These are phyloP conservation scores for Agapornis canus DNA, from an alignment of 2,797 vertebrate genomes.

Conservation along the genomic window DNA sequence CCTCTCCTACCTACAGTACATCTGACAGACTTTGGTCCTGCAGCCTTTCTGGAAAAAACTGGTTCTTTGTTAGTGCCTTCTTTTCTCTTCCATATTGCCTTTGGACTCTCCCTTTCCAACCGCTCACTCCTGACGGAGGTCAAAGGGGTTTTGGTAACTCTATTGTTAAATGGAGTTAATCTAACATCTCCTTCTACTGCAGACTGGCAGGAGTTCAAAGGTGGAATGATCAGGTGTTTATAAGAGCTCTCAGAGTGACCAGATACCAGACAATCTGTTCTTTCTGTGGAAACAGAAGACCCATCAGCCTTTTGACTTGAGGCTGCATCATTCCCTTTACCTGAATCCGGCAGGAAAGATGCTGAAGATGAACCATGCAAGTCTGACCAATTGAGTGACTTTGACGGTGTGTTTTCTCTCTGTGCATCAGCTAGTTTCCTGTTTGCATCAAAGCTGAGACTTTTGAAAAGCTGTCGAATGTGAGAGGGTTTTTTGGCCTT, in stretches of 20 bases:
- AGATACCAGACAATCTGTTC: conserved; percentile 26
- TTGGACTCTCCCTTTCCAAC: conserved; percentile 58
- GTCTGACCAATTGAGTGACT: conserved; percentile 62
- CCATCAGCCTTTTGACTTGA: conserved; percentile 47
- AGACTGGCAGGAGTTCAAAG: conserved; percentile 39
- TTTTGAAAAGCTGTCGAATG: conserved; percentile 83
- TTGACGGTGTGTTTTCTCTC: conserved; percentile 55
- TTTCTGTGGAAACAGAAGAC: conserved; percentile 51
- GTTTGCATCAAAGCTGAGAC: conserved; percentile 83
- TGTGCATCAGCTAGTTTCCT: conserved; percentile 59
- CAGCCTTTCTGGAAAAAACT: conserved; percentile 24
- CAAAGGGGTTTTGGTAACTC: conserved; percentile 26
- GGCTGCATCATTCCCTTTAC: conserved; percentile 46
- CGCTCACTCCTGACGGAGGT: conserved; percentile 21
- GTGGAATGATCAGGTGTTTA: conserved; percentile 57
- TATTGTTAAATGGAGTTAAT: conserved; percentile 39
- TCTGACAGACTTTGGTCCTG: conserved; percentile 34
- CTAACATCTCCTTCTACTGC: conserved; percentile 32
- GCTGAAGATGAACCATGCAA: conserved; percentile 55
- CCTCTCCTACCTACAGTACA: conserved; percentile 21
- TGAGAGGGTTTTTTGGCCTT: conserved; percentile 69
- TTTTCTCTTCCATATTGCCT: conserved; percentile 58
- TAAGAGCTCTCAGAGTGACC: conserved; percentile 45
- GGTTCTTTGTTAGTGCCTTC: conserved; percentile 33
- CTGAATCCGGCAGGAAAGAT: conserved; percentile 26